Evolutionary conservation across 2,888 invertebrate species (phyloP).

Genomic region (Hipparchia semele): DNA sequence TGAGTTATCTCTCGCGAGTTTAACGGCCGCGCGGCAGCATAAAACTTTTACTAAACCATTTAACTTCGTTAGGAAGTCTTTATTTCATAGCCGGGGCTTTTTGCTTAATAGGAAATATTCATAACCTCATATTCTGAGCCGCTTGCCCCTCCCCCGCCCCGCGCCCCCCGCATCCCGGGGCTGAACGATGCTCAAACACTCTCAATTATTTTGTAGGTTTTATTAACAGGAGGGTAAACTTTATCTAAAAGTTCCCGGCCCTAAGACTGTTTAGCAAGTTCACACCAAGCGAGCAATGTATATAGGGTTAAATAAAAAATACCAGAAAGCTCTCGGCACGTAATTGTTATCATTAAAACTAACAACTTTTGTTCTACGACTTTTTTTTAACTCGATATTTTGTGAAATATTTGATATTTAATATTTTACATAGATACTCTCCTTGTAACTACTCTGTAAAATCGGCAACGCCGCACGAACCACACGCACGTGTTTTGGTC

Average conservation of each 20-base stretch:
- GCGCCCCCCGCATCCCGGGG: constrained; percentile 11
- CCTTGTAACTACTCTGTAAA: too few relatives aligned
- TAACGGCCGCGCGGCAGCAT: constrained; percentile 38
- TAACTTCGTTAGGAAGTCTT: constrained; percentile 50
- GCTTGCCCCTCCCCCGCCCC: constrained; percentile 23
- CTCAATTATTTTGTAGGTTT: constrained; percentile 25
- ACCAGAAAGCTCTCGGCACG: too few relatives aligned
- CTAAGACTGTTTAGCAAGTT: too few relatives aligned
- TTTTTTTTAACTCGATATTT: too few relatives aligned
- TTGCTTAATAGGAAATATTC: constrained; percentile 48
- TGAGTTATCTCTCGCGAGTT: constrained; percentile 26
- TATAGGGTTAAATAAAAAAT: too few relatives aligned
- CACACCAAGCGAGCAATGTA: too few relatives aligned
- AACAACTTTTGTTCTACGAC: too few relatives aligned
- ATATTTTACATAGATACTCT: too few relatives aligned
- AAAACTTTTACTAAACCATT: constrained; percentile 51
- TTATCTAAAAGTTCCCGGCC: background rate
- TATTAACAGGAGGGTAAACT: background rate
- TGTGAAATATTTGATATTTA: too few relatives aligned
- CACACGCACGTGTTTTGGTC: too few relatives aligned
- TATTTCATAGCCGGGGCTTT: constrained; percentile 46
- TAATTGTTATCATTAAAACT: too few relatives aligned
- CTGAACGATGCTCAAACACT: constrained; percentile 6
- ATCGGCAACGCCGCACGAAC: too few relatives aligned
- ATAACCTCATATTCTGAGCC: constrained; percentile 42